phyloP scores from a whole-genome alignment of 1,140 invertebrate genomes.

The Condylostylus longicornis region DNA sequence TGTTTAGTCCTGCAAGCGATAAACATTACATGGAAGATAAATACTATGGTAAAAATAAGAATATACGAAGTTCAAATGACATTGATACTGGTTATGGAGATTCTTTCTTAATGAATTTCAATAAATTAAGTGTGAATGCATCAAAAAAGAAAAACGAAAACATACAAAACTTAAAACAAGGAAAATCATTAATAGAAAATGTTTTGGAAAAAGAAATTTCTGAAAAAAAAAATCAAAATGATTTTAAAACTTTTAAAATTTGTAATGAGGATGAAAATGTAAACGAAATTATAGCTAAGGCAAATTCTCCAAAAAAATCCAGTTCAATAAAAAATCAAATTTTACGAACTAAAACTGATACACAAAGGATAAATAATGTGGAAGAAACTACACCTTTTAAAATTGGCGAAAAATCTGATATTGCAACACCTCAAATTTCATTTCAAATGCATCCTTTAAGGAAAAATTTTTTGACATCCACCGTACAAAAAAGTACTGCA shows the following conservation, averaged over 20 bases:
- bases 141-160: neutral
- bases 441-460: conserved; percentile 5
- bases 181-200: conserved; percentile 8
- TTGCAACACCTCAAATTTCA: conserved; percentile 24
- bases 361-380: neutral
- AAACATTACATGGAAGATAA: neutral
- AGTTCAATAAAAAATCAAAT: neutral
- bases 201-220: conserved; percentile 11
- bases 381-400: conserved; percentile 6
- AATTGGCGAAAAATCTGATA: conserved; percentile 14
- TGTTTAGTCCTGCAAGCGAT: conserved; percentile 17
- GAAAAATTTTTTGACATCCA: conserved; percentile 10
- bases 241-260: no score
- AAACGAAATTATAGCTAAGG: neutral
- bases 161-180: conserved; percentile 4
- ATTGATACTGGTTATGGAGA: conserved; percentile 1
- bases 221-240: no score
- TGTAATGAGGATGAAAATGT: no score
- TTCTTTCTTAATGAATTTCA: conserved; percentile 21
- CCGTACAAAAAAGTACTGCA: conserved; percentile 10
- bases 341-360: neutral
- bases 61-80: neutral
- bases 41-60: neutral
- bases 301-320: neutral
- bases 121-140: conserved; percentile 18